A percentile compares a stretch with the other conserved stretches of the same genome.
phyloP scores from a whole-genome alignment of 2,888 invertebrate genomes.

The Leptarthrus brevirostris region DNA sequence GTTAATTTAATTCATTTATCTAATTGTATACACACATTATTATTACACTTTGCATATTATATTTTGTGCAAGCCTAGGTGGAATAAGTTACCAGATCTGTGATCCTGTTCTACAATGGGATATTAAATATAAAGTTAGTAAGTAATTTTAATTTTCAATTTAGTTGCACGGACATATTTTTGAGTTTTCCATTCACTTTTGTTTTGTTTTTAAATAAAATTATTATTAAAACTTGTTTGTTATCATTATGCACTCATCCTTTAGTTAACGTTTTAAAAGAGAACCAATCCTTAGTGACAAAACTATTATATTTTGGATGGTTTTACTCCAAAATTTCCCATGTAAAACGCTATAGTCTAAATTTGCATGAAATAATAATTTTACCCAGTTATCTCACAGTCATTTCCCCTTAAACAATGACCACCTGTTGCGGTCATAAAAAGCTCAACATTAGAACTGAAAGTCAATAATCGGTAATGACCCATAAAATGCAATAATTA shows the following conservation, averaged over 20 bases:
- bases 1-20: constrained; percentile 5
- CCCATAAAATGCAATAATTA: constrained; percentile 20
- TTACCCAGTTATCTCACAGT: too few relatives aligned
- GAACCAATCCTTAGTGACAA: too few relatives aligned
- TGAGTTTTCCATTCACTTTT: neutral
- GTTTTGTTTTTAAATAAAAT: neutral
- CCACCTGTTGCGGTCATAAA: neutral
- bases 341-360: too few relatives aligned
- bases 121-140: constrained; percentile 18
- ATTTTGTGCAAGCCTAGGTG: constrained; percentile 54
- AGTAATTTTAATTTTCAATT: neutral
- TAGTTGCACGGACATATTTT: neutral
- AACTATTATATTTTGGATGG: too few relatives aligned
- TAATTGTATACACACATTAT: constrained; percentile 13
- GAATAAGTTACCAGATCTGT: constrained; percentile 56
- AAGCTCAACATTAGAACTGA: neutral
- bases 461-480: constrained; percentile 20
- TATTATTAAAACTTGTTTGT: too few relatives aligned
- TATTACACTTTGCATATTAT: constrained; percentile 25
- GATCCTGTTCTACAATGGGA: constrained; percentile 53
- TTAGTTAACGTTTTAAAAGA: too few relatives aligned
- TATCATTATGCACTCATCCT: too few relatives aligned
- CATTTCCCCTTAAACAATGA: too few relatives aligned
- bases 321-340: too few relatives aligned
- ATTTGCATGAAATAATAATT: too few relatives aligned